Percentiles rank a stretch among this genome's conserved stretches.
Evolutionary conservation across 2,113 vertebrate species (phyloP).

Genomic region (Eretmochelys imbricata): DNA sequence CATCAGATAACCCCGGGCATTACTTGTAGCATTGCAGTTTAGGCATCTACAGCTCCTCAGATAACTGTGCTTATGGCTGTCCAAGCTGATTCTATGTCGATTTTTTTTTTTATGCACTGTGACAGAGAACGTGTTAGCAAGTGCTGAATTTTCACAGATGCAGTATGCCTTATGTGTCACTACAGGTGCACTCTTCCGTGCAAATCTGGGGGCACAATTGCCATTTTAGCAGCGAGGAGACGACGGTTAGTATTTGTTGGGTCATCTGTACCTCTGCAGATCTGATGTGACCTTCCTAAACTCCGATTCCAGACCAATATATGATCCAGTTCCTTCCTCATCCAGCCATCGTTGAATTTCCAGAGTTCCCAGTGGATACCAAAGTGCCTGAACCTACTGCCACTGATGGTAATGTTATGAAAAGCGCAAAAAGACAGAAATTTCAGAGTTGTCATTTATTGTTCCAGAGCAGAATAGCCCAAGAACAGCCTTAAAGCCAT

Average conservation of each 20-base stretch:
- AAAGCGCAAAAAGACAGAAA: too few relatives aligned
- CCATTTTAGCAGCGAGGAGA: background rate
- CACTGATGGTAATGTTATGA: too few relatives aligned
- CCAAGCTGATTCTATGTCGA: background rate
- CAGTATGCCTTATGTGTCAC: background rate
- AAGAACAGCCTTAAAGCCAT: too few relatives aligned
- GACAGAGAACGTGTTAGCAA: background rate
- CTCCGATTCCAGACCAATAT: background rate
- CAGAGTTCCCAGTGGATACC: background rate
- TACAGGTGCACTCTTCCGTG: background rate
- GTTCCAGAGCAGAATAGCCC: too few relatives aligned
- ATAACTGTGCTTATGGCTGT: background rate
- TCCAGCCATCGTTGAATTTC: background rate
- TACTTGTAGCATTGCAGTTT: background rate
- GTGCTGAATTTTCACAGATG: background rate
- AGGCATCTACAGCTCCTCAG: background rate
- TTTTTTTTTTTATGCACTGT: background rate
- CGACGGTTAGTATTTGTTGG: background rate
- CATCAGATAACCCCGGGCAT: background rate
- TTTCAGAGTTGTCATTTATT: too few relatives aligned
- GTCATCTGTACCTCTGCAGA: background rate
- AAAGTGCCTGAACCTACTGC: too few relatives aligned
- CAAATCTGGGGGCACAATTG: background rate
- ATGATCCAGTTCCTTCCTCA: background rate
- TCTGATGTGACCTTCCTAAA: background rate